Evolutionary conservation across 30 jellyfish, hydroid and myxozoan species (phyloP), one percentile per base, ranked within the genome.

Genomic region (Pelagia noctiluca): DNA sequence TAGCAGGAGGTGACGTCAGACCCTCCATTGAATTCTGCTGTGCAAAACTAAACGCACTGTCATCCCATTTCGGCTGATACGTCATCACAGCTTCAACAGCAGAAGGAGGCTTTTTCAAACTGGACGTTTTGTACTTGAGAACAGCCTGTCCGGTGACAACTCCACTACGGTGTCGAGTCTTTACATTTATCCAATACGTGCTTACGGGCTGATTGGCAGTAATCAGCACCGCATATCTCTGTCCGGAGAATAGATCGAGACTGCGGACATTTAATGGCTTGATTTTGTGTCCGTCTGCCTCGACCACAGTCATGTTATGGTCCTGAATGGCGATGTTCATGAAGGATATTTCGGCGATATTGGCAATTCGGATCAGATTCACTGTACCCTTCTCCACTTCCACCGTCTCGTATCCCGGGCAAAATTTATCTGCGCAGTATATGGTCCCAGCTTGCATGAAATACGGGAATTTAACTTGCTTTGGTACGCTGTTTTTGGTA

Each of bases 61-160:
- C 90, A 37, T 64, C 84, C 90, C 90, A 80, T 65, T 48, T 80
- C 35, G 90, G 90, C 90, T 80, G 90, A 36, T 11, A 63, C 32
- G 90, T 64, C 24, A 69, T 33, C 7, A 66, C 90, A 21, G 84
- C 23, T 28, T 65, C 78, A 42, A 48, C 62, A 30, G 29, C 63
- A 13, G 7, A 34, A 25, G 36, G 33, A 8, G 90, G 84, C 33
- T 18, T 35, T 18, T 50, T 50, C 3, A 77, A 29, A 47, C 36
- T 13, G 32, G 80, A 49, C 2, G 83, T 80, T 13, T 18, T 28
- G 77, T 80, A 80, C 19, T 66, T 80, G 69, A 80, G 84, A 7
- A 66, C 36, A 2, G 90, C 90, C 34, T 80, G 76, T 50, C 90
- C 90, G 1, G 90, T 80, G n/a, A 80, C 90, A 29, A 80, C 75